Base-by-base conservation (phyloP, 2,797 vertebrate genomes). In the Taenioides sp. region DNA sequence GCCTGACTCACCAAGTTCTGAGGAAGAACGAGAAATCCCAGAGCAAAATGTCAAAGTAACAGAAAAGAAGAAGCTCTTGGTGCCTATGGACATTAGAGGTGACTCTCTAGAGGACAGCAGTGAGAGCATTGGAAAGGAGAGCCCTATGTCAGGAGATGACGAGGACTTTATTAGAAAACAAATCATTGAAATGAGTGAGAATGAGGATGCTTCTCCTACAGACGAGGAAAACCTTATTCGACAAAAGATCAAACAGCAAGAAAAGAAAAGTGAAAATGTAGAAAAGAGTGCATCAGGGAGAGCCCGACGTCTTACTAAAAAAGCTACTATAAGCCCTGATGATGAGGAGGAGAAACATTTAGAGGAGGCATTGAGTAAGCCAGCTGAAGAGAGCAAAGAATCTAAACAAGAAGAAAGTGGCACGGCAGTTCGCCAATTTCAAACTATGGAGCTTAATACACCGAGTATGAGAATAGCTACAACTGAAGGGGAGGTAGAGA, bases 171-270 rank as follows among this genome's bases (percentile, higher is more conserved):
- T 99, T 63, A 91, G 96, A 73, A 97, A 97, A 80, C 97, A 98
- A 71, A 98, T 97, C 28, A 95, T 98, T 83, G 97, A 97, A 86
- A 97, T 98, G 97, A 99, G 97, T 80, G 97, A 97, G 50, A 97
- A 97, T 83, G 98, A 98, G 89, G 96, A 98, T 69, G 96, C 94
- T 37, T 98, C 97, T 1, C 96, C 94, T 16, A 97, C 96, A 69
- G 96, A 98, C 87, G 97, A 98, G 65, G 97, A 98, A 69, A 96
- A 96, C 57, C 84, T 95, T 54, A 89, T 95, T 12, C 89, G 94
- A 68, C 93, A 74, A 71, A 96, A 97, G 78, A 93, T 96, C 74
- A 95, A 94, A 89, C 95, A 96, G 69, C 78, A 92, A 7, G 91
- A 92, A 66, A 93, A 85, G 78, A 95, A 75, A 49, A 91, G 85